Base-by-base conservation (phyloP, 1,140 invertebrate species). In the Rhagoletis zephyria region DNA sequence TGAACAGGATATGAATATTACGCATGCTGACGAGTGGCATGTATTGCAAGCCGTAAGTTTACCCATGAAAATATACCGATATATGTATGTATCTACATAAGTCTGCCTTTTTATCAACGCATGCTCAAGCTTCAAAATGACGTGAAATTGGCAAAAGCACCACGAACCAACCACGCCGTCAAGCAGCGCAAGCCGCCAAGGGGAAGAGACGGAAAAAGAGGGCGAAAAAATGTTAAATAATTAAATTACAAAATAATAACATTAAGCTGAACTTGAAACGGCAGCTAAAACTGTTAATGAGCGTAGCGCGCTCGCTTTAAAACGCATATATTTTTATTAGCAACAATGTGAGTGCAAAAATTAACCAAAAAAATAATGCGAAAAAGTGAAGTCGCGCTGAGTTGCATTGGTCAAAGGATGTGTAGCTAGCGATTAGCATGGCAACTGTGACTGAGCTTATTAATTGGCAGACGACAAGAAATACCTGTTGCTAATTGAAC, bases 401-500 rank as follows among this genome's bases (percentile, higher is more conserved):
- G 12, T 12, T 7, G 59, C 59, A 12, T 12, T 63, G 61, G 9
- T 63, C 12, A n/a, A 14, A 63, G 61, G 61, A 63, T 12, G 61
- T 30, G 30, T 30, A 30, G 30, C 30, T 30, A 30, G n/a, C 61
- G 61, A 63, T 81, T 19, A 81, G 74, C 48, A 81, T 81, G 51
- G 51, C 74, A 81, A 56, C 16, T 7, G 74, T 59, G 30, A 30
- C 30, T 19, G 19, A 30, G 74, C 51, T 74, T 81, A 81, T 81
- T 81, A 81, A 81, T 81, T 81, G 74, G 48, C 74, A 56, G 74
- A 81, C 74, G 74, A 81, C 74, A 81, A 81, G 74, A 81, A 56
- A 81, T 81, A 81, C 74, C 74, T 81, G 74, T 81, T 81, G 42
- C 74, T 81, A 81, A 81, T 81, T 81, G 74, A 81, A 30, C 74